Conservation (phyloP, 2,797 vertebrate genomes). For the Spinibarbus caldwelli region DNA sequence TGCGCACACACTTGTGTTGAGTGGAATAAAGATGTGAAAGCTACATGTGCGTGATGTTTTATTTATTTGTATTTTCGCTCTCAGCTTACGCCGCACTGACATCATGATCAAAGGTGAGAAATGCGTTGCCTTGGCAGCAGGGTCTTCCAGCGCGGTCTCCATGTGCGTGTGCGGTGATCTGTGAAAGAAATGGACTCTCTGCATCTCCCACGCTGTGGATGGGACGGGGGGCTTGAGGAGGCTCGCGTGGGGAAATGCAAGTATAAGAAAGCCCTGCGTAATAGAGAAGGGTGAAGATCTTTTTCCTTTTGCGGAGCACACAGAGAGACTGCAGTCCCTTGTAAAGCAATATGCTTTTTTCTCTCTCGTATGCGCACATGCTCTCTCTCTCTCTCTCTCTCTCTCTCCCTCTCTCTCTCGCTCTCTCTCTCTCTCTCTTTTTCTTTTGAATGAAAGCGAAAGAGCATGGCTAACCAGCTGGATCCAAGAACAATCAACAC, state of each 20-base stretch:
- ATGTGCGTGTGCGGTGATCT: constrained; percentile 24
- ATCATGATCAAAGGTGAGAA: constrained; percentile 59
- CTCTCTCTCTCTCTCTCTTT: constrained; percentile 9
- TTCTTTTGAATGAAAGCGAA: constrained; percentile 50
- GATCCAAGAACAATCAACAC: constrained; percentile 54
- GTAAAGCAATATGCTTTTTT: constrained; percentile 10
- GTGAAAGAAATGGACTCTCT: constrained; percentile 31
- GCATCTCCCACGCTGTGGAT: constrained; percentile 30
- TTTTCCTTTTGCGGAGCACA: constrained; percentile 18
- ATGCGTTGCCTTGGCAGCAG: constrained; percentile 48
- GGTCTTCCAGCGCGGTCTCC: constrained; percentile 28
- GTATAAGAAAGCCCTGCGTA: constrained; percentile 20
- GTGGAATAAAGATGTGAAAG: constrained; percentile 52
- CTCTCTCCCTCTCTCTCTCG: constrained; percentile 16
- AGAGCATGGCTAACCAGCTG: constrained; percentile 57
- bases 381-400: not conserved
- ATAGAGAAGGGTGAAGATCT: constrained; percentile 31
- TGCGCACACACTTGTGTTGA: not conserved
- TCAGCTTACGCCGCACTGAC: constrained; percentile 45
- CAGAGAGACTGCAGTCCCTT: constrained; percentile 5
- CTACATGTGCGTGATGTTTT: constrained; percentile 55
- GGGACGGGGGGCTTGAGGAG: constrained; percentile 1
- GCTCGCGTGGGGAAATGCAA: constrained; percentile 4
- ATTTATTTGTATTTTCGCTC: constrained; percentile 58
- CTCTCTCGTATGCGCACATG: not conserved